phyloP scores from a whole-genome alignment of 2,797 vertebrate genomes.

The Ciconia nigra region DNA sequence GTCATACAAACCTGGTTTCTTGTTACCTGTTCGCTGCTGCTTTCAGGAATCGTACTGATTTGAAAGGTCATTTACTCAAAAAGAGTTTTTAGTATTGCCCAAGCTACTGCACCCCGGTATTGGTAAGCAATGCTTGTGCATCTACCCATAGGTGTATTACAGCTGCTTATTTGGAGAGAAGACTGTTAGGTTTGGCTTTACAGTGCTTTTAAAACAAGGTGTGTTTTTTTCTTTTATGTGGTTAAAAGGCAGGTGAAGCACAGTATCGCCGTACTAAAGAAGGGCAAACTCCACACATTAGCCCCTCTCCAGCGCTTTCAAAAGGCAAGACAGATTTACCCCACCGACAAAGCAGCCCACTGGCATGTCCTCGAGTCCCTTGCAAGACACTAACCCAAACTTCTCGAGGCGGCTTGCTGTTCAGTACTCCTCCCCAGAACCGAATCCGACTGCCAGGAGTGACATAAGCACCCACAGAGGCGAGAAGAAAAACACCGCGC shows the following conservation, averaged over 20 bases:
- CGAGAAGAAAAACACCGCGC: background rate
- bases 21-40: background rate
- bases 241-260: background rate
- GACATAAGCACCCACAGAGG: background rate
- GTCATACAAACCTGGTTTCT: background rate
- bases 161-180: background rate
- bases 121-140: rapidly evolving
- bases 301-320: background rate
- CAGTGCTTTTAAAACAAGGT: background rate
- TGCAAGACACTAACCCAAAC: background rate
- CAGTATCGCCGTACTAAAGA: rapidly evolving
- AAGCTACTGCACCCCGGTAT: rapidly evolving
- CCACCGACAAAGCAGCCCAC: background rate
- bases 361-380: rapidly evolving
- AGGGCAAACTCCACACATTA: background rate
- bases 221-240: background rate
- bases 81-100: background rate
- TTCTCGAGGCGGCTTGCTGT: background rate
- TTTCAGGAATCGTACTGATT: background rate
- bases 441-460: background rate
- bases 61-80: background rate
- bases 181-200: background rate
- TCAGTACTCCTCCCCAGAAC: background rate
- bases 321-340: background rate
- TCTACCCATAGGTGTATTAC: rapidly evolving